Evolutionary conservation across 2,113 vertebrate species (phyloP), one percentile per base, ranked within the genome.

Genomic region (Periophthalmus modestus): DNA sequence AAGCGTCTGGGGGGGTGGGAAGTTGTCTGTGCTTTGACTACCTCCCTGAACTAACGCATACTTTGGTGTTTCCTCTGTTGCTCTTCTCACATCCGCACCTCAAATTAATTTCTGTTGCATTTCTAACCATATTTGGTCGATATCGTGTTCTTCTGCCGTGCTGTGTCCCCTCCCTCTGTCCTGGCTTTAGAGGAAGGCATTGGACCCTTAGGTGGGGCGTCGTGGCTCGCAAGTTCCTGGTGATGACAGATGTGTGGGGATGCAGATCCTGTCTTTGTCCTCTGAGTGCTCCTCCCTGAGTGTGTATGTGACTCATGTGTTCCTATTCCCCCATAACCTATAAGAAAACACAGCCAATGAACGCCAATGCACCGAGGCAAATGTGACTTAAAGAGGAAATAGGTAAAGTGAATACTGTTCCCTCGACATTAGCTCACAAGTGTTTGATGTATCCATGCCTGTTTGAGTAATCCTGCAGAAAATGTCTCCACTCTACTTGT

Each of bases 221-320:
- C 77, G 78, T 77, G 36, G 77, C 74, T 78, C 43, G 67, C 39
- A 48, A 47, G n/a, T 28, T 67, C 48, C 21, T 55, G 47, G 47
- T 24, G 50, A 71, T 77, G 77, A 72, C 50, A 78, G 52, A 59
- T 86, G 69, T 82, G 79, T 87, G 65, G 85, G 89, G 81, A 88
- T 85, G 87, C 86, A 88, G 90, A 86, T 89, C 87, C 90, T 88
- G 88, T 73, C 81, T 87, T 90, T 88, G 87, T 88, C 76, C 58
- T 78, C 24, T 73, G 69, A 54, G 65, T 67, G 78, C 21, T 54
- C 58, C 73, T 75, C 24, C 66, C 21, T 69, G 58, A 69, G 78
- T 33, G 23, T 61, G 24, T 74, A 58, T 72, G 78, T 89, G 90
- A 91, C 81, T 89, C 89, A 91, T 82, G 66, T 66, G 66, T 89